These are phyloP conservation scores for Lasioglossum calceatum DNA, from an alignment of 2,888 invertebrate genomes.

Conservation along the genomic window DNA sequence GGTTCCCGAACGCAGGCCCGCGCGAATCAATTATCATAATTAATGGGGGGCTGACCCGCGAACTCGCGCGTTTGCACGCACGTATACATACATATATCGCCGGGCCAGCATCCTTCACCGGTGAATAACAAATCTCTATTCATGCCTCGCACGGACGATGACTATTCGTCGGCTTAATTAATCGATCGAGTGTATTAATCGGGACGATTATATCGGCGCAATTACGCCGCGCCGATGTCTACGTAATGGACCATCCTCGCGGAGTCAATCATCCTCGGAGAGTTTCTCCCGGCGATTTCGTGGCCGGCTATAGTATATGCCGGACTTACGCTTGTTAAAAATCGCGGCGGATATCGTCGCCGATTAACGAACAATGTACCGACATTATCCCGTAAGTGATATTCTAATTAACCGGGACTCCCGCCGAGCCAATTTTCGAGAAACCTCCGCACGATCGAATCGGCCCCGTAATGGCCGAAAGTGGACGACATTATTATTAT, in stretches of 20 bases:
- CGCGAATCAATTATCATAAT: conserved; percentile 79
- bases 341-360: not conserved
- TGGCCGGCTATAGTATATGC: not conserved
- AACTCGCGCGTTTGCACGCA: conserved; percentile 68
- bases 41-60: conserved; percentile 69
- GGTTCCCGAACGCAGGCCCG: conserved; percentile 44
- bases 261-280: conserved; percentile 21
- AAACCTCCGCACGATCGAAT: not conserved
- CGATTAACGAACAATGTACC: conserved; percentile 37
- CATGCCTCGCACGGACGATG: conserved; percentile 50
- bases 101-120: conserved; percentile 40
- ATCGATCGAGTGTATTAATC: conserved; percentile 76
- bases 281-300: conserved; percentile 36
- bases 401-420: conserved; percentile 5
- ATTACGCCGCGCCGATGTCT: conserved; percentile 62
- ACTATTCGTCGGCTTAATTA: conserved; percentile 73
- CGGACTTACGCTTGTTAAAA: conserved; percentile 27
- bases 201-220: conserved; percentile 68
- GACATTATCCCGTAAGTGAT: conserved; percentile 15
- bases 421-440: not conserved
- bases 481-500: too few relatives aligned
- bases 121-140: conserved; percentile 66
- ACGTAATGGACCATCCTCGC: conserved; percentile 47
- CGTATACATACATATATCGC: conserved; percentile 33
- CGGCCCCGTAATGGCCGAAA: not conserved